Evolutionary conservation across 2,888 invertebrate genomes (phyloP).

Genomic region (Strigamia crassipes): DNA sequence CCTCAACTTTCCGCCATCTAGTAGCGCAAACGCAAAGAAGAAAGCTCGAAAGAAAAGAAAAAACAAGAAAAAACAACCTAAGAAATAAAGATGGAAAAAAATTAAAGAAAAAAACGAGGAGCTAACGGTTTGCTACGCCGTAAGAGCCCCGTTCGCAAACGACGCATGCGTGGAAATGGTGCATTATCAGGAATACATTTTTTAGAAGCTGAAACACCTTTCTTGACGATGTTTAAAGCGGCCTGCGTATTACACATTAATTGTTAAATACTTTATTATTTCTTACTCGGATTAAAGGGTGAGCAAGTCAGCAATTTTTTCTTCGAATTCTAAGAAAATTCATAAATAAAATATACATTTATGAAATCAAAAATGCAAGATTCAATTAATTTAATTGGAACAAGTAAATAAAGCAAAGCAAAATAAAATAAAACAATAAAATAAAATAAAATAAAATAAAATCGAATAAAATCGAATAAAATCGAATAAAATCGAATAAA

Average conservation of each 20-base stretch:
- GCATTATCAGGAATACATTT: background rate
- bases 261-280: background rate
- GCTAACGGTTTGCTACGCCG: background rate
- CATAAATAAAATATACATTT: background rate
- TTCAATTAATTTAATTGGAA: background rate
- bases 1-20: slow-evolving; percentile 24
- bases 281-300: background rate
- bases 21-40: background rate
- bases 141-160: background rate
- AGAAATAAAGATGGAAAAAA: slow-evolving; percentile 31
- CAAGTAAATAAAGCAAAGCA: background rate
- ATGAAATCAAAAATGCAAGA: background rate
- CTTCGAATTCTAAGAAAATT: background rate
- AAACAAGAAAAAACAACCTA: background rate
- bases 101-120: background rate
- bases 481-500: too few relatives aligned
- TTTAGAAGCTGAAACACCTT: background rate
- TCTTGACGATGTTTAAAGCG: background rate
- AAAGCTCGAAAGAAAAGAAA: background rate
- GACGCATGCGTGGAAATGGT: slow-evolving; percentile 22
- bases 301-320: background rate
- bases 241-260: background rate
- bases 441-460: too few relatives aligned
- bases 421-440: too few relatives aligned
- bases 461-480: too few relatives aligned